phyloP scores from a whole-genome alignment of 2,797 vertebrate genomes.

The Malacoraja senta region DNA sequence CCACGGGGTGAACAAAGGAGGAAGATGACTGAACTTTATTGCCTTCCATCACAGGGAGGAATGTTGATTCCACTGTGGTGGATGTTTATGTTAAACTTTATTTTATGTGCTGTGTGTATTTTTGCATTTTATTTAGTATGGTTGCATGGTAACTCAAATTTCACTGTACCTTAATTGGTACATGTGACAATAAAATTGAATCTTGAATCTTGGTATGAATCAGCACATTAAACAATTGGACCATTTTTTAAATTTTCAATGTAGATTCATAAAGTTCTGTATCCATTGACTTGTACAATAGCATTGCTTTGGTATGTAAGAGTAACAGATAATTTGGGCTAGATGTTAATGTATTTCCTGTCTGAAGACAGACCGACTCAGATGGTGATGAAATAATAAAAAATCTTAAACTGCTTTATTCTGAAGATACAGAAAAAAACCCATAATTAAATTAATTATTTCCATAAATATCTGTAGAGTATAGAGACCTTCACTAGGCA shows the following conservation, averaged over 20 bases:
- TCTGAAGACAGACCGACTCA: neutral
- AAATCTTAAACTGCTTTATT: neutral
- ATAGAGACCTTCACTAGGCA: neutral
- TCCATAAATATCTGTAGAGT: neutral
- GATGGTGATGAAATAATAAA: neutral
- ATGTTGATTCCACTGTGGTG: no score
- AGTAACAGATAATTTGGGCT: neutral
- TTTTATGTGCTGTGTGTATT: no score
- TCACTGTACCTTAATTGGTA: no score
- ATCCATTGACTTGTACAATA: neutral
- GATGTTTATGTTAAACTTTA: no score
- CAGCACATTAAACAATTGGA: neutral
- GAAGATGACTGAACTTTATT: no score
- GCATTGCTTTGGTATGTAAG: neutral
- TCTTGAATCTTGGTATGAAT: neutral
- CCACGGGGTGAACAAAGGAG: no score
- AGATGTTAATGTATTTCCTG: neutral
- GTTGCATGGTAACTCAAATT: no score
- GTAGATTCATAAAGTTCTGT: neutral
- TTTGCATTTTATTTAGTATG: no score
- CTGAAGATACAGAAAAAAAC: neutral
- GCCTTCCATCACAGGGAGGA: no score
- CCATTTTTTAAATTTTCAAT: neutral
- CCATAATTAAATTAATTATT: neutral
- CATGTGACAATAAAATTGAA: no score